Percentiles rank a stretch among this genome's conserved stretches.
These are phyloP conservation scores for Peromyscus maniculatus DNA, from an alignment of 2,113 vertebrate species.

Conservation along the genomic window DNA sequence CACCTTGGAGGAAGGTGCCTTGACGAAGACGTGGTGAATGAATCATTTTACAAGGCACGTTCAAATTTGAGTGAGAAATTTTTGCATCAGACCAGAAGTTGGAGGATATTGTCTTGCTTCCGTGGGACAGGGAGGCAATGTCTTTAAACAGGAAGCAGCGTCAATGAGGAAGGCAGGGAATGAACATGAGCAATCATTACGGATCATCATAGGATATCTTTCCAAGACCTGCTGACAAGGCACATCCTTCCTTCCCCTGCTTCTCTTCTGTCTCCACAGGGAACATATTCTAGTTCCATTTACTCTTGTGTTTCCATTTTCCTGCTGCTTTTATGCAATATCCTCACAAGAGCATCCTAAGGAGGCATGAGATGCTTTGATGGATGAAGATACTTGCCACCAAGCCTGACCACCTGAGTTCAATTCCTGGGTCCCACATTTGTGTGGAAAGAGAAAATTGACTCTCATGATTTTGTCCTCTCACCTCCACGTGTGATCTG, in stretches of 20 bases:
- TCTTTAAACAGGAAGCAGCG: not conserved
- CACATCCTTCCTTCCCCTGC: not conserved
- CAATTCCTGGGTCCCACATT: not conserved
- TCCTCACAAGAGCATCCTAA: not conserved
- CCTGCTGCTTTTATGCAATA: not conserved
- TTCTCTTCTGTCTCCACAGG: not conserved
- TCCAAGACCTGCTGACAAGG: not conserved
- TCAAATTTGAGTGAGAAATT: constrained; percentile 36
- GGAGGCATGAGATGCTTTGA: too few species aligned
- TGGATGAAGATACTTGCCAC: not conserved
- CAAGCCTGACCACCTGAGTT: not conserved
- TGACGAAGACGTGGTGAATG: not conserved
- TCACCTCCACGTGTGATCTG: not conserved
- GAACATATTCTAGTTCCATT: not conserved
- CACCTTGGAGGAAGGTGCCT: not conserved
- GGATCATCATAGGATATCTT: not conserved
- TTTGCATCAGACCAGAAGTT: constrained; percentile 40
- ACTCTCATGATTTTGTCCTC: not conserved
- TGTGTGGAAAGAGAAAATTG: not conserved
- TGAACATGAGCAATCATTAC: not conserved
- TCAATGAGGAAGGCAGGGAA: not conserved
- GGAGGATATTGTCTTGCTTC: constrained; percentile 38
- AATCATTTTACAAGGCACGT: constrained; percentile 15
- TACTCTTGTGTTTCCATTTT: not conserved
- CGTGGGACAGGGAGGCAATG: constrained; percentile 1